phyloP scores from a whole-genome alignment of 2,797 vertebrate species.

The Tiaroga cobitis region DNA sequence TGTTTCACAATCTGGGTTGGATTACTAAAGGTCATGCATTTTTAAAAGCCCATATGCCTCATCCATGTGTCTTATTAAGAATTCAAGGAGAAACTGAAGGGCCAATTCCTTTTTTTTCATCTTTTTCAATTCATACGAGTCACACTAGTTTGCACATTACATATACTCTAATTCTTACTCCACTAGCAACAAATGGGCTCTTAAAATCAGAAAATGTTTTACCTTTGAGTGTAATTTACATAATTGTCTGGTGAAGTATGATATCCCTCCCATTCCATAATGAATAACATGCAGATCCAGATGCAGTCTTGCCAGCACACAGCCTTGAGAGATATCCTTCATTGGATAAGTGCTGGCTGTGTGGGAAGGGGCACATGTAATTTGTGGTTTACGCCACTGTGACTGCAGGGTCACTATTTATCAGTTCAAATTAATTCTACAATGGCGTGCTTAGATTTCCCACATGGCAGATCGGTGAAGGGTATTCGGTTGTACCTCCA shows the following conservation, averaged over 20 bases:
- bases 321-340: constrained; percentile 52
- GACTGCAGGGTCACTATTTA: constrained; percentile 59
- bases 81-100: constrained; percentile 62
- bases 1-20: constrained; percentile 64
- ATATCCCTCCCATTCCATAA: constrained; percentile 60
- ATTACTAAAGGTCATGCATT: constrained; percentile 67
- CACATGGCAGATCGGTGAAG: constrained; percentile 42
- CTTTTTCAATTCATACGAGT: constrained; percentile 41
- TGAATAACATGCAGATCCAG: constrained; percentile 60
- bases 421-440: constrained; percentile 61
- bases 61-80: constrained; percentile 66
- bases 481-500: constrained; percentile 30
- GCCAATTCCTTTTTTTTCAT: constrained; percentile 32
- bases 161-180: constrained; percentile 35
- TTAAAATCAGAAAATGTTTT: constrained; percentile 61
- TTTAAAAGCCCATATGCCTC: constrained; percentile 67
- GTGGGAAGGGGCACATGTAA: constrained; percentile 42
- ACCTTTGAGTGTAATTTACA: constrained; percentile 62
- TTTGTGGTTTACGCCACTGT: constrained; percentile 56
- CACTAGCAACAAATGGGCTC: constrained; percentile 46
- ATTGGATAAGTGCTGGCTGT: constrained; percentile 42
- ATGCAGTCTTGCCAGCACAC: constrained; percentile 43
- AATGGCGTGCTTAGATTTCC: constrained; percentile 44
- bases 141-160: constrained; percentile 38
- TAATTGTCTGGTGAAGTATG: constrained; percentile 61